Evolutionary conservation across 1,140 invertebrate genomes (phyloP).

Genomic region (Apis mellifera): DNA sequence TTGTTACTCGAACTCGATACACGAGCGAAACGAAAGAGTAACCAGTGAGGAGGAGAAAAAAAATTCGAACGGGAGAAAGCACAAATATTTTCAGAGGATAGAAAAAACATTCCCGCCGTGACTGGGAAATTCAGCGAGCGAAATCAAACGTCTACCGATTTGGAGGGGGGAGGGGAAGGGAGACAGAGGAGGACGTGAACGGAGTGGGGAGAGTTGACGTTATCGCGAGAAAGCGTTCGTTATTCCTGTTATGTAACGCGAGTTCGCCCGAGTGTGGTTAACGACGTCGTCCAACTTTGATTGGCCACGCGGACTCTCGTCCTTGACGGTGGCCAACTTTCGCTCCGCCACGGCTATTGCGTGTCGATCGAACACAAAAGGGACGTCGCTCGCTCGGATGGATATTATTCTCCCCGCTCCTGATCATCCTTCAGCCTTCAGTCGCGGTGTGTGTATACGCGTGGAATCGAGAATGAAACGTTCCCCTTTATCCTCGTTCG

Average conservation of each 20-base stretch:
- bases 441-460: not conserved
- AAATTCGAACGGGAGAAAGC: no score
- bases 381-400: no score
- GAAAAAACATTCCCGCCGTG: no score
- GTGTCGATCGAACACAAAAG: conserved; percentile 28
- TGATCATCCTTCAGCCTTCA: not conserved
- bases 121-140: no score
- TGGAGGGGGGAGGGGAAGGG: not conserved
- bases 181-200: not conserved
- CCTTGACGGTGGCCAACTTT: conserved; percentile 42
- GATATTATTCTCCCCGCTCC: no score
- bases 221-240: conserved; percentile 7
- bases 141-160: not conserved
- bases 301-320: conserved; percentile 52
- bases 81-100: no score
- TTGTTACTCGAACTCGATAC: no score
- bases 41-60: no score
- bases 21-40: no score
- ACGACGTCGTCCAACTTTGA: conserved; percentile 63
- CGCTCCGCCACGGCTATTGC: conserved; percentile 28
- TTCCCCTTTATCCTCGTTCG: conserved; percentile 5
- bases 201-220: not conserved
- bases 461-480: conserved; percentile 15
- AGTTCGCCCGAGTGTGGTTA: conserved; percentile 51
- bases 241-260: conserved; percentile 16